phyloP scores from a whole-genome alignment of 2,113 vertebrate species.

The Poeciliopsis turrubarensis region DNA sequence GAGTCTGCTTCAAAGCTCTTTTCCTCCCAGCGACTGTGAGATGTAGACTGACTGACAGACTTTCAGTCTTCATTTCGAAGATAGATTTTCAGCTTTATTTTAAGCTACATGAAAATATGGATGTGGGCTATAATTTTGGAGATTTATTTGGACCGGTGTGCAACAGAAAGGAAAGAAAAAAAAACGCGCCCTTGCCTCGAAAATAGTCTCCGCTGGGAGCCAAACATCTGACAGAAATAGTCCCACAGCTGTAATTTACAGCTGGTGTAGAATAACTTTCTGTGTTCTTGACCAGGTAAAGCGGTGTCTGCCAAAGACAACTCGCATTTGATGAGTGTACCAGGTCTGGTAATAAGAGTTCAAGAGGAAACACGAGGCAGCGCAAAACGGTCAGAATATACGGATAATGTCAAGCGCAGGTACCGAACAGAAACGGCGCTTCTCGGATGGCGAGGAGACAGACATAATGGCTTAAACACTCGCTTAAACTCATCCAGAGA shows the following conservation, averaged over 20 bases:
- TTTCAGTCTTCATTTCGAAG: conserved; percentile 63
- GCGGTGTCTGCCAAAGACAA: conserved; percentile 78
- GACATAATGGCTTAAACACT: conserved; percentile 32
- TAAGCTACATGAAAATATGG: conserved; percentile 55
- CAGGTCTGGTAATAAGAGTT: conserved; percentile 64
- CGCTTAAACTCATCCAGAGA: neutral
- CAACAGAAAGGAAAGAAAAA: conserved; percentile 24
- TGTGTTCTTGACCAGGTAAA: conserved; percentile 75
- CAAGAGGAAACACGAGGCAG: conserved; percentile 22
- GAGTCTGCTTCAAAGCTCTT: conserved; percentile 15
- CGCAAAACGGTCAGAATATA: conserved; percentile 49
- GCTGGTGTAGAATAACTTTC: conserved; percentile 76
- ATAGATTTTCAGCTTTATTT: conserved; percentile 61
- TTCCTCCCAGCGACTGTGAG: conserved; percentile 2
- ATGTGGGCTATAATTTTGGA: conserved; percentile 58
- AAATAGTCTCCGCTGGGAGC: conserved; percentile 62
- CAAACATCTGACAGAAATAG: conserved; percentile 61
- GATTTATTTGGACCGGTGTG: conserved; percentile 66
- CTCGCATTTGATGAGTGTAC: conserved; percentile 72
- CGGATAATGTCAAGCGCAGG: conserved; percentile 35
- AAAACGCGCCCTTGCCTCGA: conserved; percentile 50
- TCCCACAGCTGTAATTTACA: conserved; percentile 78
- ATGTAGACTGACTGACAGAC: conserved; percentile 27
- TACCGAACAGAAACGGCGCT: conserved; percentile 25
- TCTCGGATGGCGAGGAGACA: conserved; percentile 25